Percentiles rank a stretch among this genome's conserved stretches.
phyloP scores from a whole-genome alignment of 2,888 invertebrate species.

The Sabellastarte sp. region DNA sequence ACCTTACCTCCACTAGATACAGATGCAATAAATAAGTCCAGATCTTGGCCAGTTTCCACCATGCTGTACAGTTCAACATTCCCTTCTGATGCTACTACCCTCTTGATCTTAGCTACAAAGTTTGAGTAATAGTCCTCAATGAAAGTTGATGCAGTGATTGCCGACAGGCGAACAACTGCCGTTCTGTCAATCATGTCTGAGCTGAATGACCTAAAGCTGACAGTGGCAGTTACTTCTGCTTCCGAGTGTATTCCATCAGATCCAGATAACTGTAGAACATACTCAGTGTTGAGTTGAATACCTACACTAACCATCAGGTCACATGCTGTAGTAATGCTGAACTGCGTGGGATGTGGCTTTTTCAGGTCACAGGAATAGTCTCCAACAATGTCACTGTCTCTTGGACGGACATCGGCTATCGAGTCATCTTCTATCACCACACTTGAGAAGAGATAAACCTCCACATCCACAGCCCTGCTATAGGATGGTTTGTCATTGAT shows the following conservation, averaged over 20 bases:
- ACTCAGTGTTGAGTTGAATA: conserved; percentile 24
- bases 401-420: conserved; percentile 88
- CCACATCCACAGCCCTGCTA: conserved; percentile 76
- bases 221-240: conserved; percentile 81
- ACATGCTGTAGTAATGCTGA: conserved; percentile 73
- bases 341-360: conserved; percentile 53
- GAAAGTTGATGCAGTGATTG: conserved; percentile 74
- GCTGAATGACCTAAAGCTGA: conserved; percentile 78
- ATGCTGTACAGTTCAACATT: neutral
- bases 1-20: neutral
- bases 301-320: conserved; percentile 69
- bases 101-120: conserved; percentile 71
- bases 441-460: conserved; percentile 69
- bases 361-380: conserved; percentile 77
- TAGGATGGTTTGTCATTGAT: conserved; percentile 89
- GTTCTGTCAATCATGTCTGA: conserved; percentile 82
- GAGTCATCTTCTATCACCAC: conserved; percentile 68
- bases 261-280: conserved; percentile 75
- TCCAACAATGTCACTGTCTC: conserved; percentile 86
- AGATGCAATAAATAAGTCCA: neutral
- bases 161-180: conserved; percentile 73
- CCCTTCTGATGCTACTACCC: conserved; percentile 30
- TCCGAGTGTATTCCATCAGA: conserved; percentile 86
- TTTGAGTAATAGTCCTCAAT: conserved; percentile 75
- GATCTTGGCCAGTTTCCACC: neutral